Evolutionary conservation across 2,888 invertebrate species (phyloP), one percentile per base, ranked within the genome.

Genomic region (Prostheceraeus crozeri): DNA sequence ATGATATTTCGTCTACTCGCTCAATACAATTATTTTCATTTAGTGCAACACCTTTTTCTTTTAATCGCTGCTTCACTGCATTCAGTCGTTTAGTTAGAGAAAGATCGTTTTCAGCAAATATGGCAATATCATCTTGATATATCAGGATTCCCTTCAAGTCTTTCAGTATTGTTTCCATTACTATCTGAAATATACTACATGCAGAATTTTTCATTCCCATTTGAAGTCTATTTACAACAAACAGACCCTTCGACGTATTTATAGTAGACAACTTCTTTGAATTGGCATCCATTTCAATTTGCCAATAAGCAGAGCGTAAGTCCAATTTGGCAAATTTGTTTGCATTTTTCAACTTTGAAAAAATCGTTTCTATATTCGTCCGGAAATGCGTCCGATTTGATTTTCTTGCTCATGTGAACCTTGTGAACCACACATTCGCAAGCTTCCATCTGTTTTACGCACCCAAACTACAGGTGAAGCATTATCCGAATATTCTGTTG

Each of bases 301-400:
- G 54, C 54, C 54, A 51, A 51, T 54, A 51, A 8, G 54, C 54
- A 35, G 54, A 54, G 27, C 33, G 21, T 36, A 54, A 36, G 28
- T 54, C 54, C 8, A 51, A 19, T 57, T 57, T 57, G 10, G 57
- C 57, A 57, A 57, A 57, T 57, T 57, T 57, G n/a, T 40, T 57
- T 14, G 57, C 57, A 57, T 57, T 57, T 57, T 57, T n/a, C n/a
- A n/a, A n/a, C n/a, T n/a, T n/a, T n/a, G n/a, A n/a, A n/a, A n/a
- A n/a, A n/a, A n/a, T n/a, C n/a, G n/a, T n/a, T n/a, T n/a, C n/a
- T n/a, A n/a, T n/a, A n/a, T n/a, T n/a, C n/a, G n/a, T n/a, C 19
- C 16, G 57, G 57, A 21, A 14, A 57, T 6, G 57, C 10, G 23
- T 57, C 57, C 16, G 57, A 16, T 16, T 57, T 60, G 28, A 54